Evolutionary conservation across 2,113 vertebrate species (phyloP).

Genomic region (Pristiophorus japonicus): DNA sequence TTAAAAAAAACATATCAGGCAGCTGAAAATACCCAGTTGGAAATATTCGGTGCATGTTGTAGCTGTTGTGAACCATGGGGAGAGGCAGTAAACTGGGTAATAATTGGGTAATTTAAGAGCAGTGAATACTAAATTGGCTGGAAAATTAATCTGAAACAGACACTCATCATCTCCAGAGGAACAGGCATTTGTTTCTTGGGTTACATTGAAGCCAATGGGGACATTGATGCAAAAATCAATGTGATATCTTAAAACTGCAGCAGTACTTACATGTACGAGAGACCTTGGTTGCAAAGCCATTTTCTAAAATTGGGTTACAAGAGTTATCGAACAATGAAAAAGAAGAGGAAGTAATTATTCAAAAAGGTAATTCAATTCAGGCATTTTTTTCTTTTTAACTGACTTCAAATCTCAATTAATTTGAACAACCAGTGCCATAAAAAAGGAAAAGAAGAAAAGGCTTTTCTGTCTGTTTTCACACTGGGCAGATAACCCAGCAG

Average conservation of each 20-base stretch:
- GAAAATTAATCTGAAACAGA: conserved; percentile 10
- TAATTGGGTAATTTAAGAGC: neutral
- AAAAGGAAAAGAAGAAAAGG: neutral
- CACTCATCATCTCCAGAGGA: neutral
- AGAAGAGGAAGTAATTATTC: too few species aligned
- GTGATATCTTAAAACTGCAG: neutral
- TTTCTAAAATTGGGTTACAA: conserved; percentile 18
- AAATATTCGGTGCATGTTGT: neutral
- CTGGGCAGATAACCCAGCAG: conserved; percentile 6
- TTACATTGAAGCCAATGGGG: neutral
- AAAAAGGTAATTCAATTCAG: conserved; percentile 7
- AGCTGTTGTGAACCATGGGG: neutral
- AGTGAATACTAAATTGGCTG: conserved; percentile 25
- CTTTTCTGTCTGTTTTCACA: neutral
- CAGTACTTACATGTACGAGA: neutral
- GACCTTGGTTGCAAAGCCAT: neutral
- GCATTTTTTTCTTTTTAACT: neutral
- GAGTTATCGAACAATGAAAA: neutral
- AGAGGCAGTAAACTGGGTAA: conserved; percentile 5
- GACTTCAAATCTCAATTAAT: neutral
- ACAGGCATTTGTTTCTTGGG: conserved; percentile 9
- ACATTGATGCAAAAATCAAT: conserved; percentile 21
- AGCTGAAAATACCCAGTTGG: neutral
- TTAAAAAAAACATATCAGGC: neutral
- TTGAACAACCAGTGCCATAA: neutral